Evolutionary conservation across 2,113 vertebrate species (phyloP).

Genomic region (Condylura cristata): DNA sequence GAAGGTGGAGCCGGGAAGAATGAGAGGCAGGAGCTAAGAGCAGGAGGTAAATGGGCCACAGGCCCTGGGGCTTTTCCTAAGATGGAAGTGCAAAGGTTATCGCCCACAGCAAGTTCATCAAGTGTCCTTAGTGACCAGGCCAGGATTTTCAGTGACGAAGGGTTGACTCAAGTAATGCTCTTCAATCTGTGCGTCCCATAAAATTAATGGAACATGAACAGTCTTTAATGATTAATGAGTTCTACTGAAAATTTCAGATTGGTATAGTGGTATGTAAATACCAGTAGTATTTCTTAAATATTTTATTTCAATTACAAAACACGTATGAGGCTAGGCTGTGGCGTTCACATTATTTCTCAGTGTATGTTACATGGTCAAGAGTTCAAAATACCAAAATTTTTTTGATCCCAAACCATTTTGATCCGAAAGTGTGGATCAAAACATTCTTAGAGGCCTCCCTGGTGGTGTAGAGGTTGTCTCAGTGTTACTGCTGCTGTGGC

Average conservation of each 20-base stretch:
- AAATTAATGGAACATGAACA: neutral
- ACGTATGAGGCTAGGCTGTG: neutral
- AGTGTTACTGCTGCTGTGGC: too few species aligned
- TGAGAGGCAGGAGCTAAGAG: neutral
- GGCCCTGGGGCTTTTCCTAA: neutral
- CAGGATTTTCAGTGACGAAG: neutral
- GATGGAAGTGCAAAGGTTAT: neutral
- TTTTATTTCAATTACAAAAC: neutral
- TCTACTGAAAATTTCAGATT: slow-evolving; percentile 15
- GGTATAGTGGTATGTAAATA: neutral
- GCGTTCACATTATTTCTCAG: neutral
- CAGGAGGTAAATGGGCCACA: neutral
- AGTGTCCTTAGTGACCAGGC: neutral
- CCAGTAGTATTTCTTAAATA: slow-evolving; percentile 18
- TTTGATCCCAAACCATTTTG: too few species aligned
- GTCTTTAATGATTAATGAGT: slow-evolving; percentile 10
- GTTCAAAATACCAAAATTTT: too few species aligned
- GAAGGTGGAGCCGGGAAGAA: neutral
- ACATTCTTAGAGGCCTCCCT: neutral
- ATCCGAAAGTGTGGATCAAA: neutral
- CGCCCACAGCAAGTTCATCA: neutral
- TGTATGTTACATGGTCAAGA: neutral
- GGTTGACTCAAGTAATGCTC: neutral
- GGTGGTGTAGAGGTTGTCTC: too few species aligned
- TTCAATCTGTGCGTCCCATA: neutral